Evolutionary conservation across 35 echinoderm and acorn worm species (phyloP).

Genomic region (Amphiura filiformis): DNA sequence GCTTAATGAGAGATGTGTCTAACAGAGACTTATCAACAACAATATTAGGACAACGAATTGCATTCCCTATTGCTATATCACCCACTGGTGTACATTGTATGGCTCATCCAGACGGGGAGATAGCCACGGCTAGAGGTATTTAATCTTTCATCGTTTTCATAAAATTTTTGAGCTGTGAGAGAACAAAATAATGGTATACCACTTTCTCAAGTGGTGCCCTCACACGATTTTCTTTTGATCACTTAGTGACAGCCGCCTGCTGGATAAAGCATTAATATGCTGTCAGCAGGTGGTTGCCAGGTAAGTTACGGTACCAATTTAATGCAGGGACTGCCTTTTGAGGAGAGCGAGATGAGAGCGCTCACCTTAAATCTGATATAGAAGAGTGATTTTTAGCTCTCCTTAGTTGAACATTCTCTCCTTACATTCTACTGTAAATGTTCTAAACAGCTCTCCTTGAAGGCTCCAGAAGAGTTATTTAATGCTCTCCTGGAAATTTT

Average conservation of each 20-base stretch:
- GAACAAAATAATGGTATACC: not conserved
- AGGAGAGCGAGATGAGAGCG: too few relatives aligned
- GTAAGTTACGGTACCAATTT: too few relatives aligned
- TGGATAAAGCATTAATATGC: too few relatives aligned
- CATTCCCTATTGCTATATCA: constrained; percentile 74
- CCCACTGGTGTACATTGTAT: constrained; percentile 78
- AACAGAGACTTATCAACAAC: constrained; percentile 68
- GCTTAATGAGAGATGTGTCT: constrained; percentile 81
- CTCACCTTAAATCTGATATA: too few relatives aligned
- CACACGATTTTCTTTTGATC: not conserved
- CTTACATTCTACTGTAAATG: too few relatives aligned
- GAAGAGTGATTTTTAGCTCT: too few relatives aligned
- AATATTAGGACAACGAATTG: constrained; percentile 69
- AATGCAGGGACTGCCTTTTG: too few relatives aligned
- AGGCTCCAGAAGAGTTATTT: too few relatives aligned
- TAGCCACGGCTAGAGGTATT: constrained; percentile 78
- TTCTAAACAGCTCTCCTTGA: too few relatives aligned
- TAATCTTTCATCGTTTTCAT: not conserved
- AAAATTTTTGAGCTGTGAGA: not conserved
- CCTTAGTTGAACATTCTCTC: too few relatives aligned
- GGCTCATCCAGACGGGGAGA: constrained; percentile 73
- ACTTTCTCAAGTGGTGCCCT: not conserved
- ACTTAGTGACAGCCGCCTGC: not conserved
- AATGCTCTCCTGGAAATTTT: too few relatives aligned
- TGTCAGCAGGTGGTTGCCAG: too few relatives aligned